phyloP scores from a whole-genome alignment of 2,113 vertebrate species.

The Jaculus jaculus region DNA sequence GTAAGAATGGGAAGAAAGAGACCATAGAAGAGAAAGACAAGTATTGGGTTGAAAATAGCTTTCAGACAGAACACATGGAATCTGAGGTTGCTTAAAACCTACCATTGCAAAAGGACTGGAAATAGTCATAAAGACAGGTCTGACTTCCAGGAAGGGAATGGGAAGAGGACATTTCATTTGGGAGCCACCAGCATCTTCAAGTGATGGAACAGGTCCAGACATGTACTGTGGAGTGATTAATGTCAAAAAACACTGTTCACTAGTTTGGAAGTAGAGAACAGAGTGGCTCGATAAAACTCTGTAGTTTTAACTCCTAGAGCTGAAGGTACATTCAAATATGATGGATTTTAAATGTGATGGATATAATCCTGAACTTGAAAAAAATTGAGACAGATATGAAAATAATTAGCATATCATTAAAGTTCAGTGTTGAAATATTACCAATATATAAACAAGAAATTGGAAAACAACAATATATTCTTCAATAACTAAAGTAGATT shows the following conservation, averaged over 20 bases:
- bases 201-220: neutral
- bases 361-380: neutral
- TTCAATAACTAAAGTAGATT: neutral
- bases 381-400: neutral
- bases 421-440: neutral
- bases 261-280: neutral
- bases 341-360: neutral
- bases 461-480: neutral
- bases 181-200: neutral
- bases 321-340: neutral
- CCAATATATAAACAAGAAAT: neutral
- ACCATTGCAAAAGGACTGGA: neutral
- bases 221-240: neutral
- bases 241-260: neutral
- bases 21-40: neutral
- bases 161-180: neutral
- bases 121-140: neutral
- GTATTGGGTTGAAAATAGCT: neutral
- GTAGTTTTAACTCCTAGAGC: neutral
- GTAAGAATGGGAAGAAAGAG: neutral
- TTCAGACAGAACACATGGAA: neutral
- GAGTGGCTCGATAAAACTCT: neutral
- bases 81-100: neutral
- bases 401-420: neutral
- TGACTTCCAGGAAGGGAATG: neutral